Base-by-base conservation (phyloP, 1,140 invertebrate species). In the Drosophila bocki region DNA sequence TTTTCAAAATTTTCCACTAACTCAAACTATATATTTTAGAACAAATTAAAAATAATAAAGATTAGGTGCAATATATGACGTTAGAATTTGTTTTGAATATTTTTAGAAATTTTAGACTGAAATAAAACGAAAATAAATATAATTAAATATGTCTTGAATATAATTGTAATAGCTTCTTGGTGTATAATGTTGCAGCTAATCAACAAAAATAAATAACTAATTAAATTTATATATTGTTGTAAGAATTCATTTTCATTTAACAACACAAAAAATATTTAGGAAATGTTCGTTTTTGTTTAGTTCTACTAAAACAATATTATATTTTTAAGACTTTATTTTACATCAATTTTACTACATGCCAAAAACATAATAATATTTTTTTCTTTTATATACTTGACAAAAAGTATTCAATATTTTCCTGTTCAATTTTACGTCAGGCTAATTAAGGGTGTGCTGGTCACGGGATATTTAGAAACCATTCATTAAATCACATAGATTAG, bases 401-500 rank as follows among this genome's bases (percentile, higher is more conserved):
- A 22, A 22, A 22, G 22, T 22, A 22, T 22, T 2, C 22, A 22
- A 22, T 22, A 22, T 22, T 33, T 32, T 54, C 17, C 22, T 33
- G 22, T 15, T 33, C 22, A n/a, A 48, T 50, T n/a, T 19, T 37
- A 54, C 13, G 15, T 7, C n/a, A 33, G 0, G 4, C 15, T 19
- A 26, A 68, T 48, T 62, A 33, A 50, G 17, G 7, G 26, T 22
- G 6, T 12, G 29, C 15, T 53, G 15, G 39, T 44, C 62, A 35
- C 15, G 33, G 13, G 11, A 67, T 22, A 69, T 39, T 42, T 22
- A 41, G n/a, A 53, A 44, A 35, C 47, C 45, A 33, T 45, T 53
- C 39, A 68, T 45, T 45, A 67, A 67, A 45, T 70, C 29, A 68
- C 9, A 19, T 19, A 70, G 67, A 70, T 70, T 45, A 70, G 22